phyloP scores from a whole-genome alignment of 2,888 invertebrate species.

The Tachina fera region DNA sequence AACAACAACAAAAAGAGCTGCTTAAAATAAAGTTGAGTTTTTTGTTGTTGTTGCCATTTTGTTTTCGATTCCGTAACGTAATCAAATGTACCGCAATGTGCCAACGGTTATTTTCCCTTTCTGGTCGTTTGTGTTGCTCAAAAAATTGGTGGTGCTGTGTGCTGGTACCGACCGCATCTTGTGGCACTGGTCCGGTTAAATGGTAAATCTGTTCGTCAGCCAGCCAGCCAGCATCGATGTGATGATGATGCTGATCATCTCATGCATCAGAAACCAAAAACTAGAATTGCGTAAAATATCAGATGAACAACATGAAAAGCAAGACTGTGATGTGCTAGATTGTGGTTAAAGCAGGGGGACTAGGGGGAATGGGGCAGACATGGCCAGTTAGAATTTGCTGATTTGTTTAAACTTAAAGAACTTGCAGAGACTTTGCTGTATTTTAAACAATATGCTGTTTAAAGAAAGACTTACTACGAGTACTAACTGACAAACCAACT shows the following conservation, averaged over 20 bases:
- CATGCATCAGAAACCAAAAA: slow-evolving; percentile 72
- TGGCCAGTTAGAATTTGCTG: slow-evolving; percentile 7
- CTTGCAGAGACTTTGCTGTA: slow-evolving; percentile 4
- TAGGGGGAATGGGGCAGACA: neutral
- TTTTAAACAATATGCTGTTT: slow-evolving; percentile 3
- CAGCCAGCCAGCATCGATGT: slow-evolving; percentile 26
- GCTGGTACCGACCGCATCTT: too few species aligned
- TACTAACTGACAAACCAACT: neutral
- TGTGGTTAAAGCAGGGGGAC: too few species aligned
- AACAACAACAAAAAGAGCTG: slow-evolving; percentile 25
- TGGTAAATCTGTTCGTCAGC: slow-evolving; percentile 49
- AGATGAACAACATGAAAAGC: slow-evolving; percentile 29
- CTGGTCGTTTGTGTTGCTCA: slow-evolving; percentile 74
- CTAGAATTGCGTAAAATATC: slow-evolving; percentile 67
- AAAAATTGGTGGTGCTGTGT: slow-evolving; percentile 18
- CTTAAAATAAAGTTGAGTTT: slow-evolving; percentile 54
- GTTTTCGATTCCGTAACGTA: slow-evolving; percentile 70
- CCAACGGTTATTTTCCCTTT: slow-evolving; percentile 82
- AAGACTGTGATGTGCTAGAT: neutral
- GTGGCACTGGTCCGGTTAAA: slow-evolving; percentile 13
- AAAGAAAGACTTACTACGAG: neutral
- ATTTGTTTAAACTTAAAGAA: slow-evolving; percentile 21
- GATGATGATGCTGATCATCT: slow-evolving; percentile 58
- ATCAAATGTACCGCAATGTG: slow-evolving; percentile 75
- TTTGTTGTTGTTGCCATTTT: slow-evolving; percentile 45